A percentile compares a stretch with the other conserved stretches of the same genome.
Evolutionary conservation across 2,888 invertebrate genomes (phyloP).

Genomic region (Octonoba sinensis): DNA sequence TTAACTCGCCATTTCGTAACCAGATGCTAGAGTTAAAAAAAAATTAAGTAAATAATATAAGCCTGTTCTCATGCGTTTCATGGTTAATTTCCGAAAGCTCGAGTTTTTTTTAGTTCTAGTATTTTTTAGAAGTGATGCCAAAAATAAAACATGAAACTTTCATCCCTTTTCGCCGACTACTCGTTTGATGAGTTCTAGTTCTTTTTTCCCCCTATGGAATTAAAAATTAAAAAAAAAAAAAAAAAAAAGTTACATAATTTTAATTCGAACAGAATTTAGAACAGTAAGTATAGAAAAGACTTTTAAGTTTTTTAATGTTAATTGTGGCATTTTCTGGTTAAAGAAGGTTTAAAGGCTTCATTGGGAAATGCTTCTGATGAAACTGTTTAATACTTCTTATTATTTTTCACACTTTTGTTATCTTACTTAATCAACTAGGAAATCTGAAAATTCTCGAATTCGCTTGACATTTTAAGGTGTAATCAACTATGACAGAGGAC

Average conservation of each 20-base stretch:
- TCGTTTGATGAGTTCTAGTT: slow-evolving; percentile 30
- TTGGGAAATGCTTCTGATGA: too few species aligned
- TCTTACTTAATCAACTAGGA: too few species aligned
- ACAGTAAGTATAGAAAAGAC: neutral
- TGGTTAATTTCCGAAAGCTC: slow-evolving; percentile 41
- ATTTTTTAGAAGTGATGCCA: slow-evolving; percentile 20
- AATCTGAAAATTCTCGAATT: too few species aligned
- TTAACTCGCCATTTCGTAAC: slow-evolving; percentile 9
- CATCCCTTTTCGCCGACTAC: neutral
- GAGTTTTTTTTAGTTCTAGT: slow-evolving; percentile 25
- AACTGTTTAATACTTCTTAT: too few species aligned
- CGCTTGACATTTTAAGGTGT: too few species aligned
- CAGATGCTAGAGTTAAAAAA: slow-evolving; percentile 17
- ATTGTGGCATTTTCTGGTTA: too few species aligned
- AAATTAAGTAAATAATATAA: neutral
- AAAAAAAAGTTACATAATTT: slow-evolving; percentile 20
- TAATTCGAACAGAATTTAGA: slow-evolving; percentile 29
- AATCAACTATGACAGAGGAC: too few species aligned
- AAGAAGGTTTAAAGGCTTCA: too few species aligned
- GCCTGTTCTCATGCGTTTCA: slow-evolving; percentile 25
- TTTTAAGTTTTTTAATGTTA: neutral
- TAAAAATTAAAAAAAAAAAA: too few species aligned
- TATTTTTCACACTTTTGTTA: too few species aligned
- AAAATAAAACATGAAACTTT: slow-evolving; percentile 30
- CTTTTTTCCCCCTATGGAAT: slow-evolving; percentile 34